phyloP scores from a whole-genome alignment of 2,113 vertebrate species.

The Myocastor coypus region DNA sequence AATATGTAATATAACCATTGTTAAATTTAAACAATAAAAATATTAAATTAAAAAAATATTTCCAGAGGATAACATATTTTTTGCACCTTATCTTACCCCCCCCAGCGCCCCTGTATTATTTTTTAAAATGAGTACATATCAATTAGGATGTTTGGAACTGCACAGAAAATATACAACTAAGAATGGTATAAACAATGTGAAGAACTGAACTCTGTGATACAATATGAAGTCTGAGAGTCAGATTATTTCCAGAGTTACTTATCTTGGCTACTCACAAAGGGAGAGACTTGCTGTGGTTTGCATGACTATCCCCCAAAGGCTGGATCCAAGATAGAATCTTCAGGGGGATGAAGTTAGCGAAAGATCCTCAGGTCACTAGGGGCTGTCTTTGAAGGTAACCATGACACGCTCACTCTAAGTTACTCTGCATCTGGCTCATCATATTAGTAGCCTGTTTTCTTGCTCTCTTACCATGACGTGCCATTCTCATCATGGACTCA shows the following conservation, averaged over 20 bases:
- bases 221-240: neutral
- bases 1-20: no score
- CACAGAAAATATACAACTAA: neutral
- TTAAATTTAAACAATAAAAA: no score
- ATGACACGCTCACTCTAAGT: neutral
- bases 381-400: neutral
- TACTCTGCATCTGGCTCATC: neutral
- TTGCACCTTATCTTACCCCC: neutral
- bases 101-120: neutral
- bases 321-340: neutral
- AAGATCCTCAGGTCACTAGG: neutral
- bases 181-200: neutral
- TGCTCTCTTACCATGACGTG: neutral
- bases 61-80: neutral
- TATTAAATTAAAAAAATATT: no score
- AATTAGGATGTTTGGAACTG: neutral
- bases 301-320: neutral
- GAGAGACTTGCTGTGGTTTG: neutral
- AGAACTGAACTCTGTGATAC: constrained; percentile 1
- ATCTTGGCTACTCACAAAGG: neutral
- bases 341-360: neutral
- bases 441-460: neutral
- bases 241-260: neutral
- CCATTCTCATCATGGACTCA: neutral
- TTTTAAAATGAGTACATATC: neutral